These are phyloP conservation scores for Tyrophagus putrescentiae DNA, from an alignment of 1,140 invertebrate species.

Conservation along the genomic window DNA sequence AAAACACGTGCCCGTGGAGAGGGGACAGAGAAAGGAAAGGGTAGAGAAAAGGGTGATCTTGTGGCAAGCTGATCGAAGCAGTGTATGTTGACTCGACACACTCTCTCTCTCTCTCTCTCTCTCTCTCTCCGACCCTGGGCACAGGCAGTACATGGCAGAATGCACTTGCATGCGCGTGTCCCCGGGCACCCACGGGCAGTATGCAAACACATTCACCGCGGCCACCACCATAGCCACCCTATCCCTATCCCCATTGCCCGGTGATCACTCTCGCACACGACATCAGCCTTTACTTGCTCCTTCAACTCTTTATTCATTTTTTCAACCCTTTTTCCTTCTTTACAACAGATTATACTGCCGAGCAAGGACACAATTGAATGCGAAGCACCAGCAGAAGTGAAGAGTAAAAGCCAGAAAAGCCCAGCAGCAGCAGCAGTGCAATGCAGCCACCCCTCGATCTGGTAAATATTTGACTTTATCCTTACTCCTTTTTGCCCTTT, in stretches of 20 bases:
- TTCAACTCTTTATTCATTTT: neutral
- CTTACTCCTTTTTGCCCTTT: conserved; percentile 8
- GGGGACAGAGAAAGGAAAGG: too few species aligned
- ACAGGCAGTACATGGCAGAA: neutral
- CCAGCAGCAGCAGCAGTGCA: neutral
- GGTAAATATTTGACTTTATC: conserved; percentile 14
- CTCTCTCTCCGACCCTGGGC: neutral
- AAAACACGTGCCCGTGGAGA: too few species aligned
- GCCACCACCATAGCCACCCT: neutral
- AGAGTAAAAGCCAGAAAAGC: neutral
- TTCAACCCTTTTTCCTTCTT: neutral
- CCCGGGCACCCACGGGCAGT: neutral
- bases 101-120: neutral
- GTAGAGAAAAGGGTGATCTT: too few species aligned
- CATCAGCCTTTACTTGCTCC: too few species aligned
- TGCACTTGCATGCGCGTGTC: neutral
- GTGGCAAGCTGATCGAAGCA: too few species aligned
- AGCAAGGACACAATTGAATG: too few species aligned
- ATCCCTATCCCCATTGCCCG: too few species aligned
- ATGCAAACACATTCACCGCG: conserved; percentile 8
- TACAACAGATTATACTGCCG: too few species aligned
- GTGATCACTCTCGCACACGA: too few species aligned
- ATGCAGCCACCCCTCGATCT: neutral
- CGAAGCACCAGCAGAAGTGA: neutral
- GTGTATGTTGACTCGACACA: neutral